Evolutionary conservation across 2,113 vertebrate genomes (phyloP).

Genomic region (Empidonax traillii): DNA sequence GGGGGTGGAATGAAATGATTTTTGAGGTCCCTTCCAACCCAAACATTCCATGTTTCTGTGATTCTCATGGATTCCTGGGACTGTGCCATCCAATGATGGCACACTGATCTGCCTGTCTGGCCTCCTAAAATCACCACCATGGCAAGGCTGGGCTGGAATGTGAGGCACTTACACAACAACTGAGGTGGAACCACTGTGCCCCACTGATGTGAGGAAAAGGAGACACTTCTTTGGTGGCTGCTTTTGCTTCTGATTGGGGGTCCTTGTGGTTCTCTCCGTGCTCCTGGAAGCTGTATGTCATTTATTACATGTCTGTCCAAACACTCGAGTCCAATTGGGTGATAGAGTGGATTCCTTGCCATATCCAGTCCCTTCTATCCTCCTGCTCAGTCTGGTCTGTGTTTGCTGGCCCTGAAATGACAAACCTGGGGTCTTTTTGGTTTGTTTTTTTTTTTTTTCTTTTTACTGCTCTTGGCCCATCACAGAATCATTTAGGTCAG

Average conservation of each 20-base stretch:
- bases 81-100: not conserved
- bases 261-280: fast-evolving
- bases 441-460: not conserved
- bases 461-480: not conserved
- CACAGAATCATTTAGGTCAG: fast-evolving
- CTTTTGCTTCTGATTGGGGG: not conserved
- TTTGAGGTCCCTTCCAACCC: not conserved
- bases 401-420: not conserved
- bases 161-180: not conserved
- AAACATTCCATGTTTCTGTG: not conserved
- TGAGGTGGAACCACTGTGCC: not conserved
- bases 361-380: not conserved
- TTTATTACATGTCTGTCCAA: fast-evolving
- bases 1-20: fast-evolving
- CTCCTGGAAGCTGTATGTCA: not conserved
- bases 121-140: not conserved
- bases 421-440: not conserved
- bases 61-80: not conserved
- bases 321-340: not conserved
- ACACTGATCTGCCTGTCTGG: not conserved
- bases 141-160: not conserved
- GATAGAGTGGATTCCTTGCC: not conserved
- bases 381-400: fast-evolving
- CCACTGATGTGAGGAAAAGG: fast-evolving
- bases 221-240: not conserved